A percentile compares a stretch with the other conserved stretches of the same genome.
Conservation (phyloP, 2,797 vertebrate genomes). For the Champsocephalus gunnari region DNA sequence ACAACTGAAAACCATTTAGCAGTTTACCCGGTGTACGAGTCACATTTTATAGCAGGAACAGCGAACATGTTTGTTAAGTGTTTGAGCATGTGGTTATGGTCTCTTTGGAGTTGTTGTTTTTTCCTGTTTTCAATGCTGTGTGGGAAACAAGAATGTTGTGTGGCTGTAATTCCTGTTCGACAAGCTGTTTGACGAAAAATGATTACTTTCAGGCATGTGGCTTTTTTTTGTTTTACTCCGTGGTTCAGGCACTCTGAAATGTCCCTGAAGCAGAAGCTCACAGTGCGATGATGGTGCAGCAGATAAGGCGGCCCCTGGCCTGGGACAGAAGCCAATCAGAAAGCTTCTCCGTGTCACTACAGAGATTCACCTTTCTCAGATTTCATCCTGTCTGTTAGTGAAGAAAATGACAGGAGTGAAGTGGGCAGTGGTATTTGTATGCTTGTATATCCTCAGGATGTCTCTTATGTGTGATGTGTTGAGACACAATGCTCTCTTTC, state of each 20-base stretch:
- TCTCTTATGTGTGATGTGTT: conserved; percentile 19
- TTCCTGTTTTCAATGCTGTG: conserved; percentile 12
- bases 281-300: conserved; percentile 18
- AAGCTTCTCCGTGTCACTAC: conserved; percentile 24
- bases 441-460: conserved; percentile 1
- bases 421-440: conserved; percentile 24
- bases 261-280: conserved; percentile 9
- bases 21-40: conserved; percentile 3
- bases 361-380: conserved; percentile 34
- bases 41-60: conserved; percentile 15
- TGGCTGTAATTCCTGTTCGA: conserved; percentile 35
- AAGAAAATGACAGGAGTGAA: conserved; percentile 35
- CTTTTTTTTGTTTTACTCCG: conserved; percentile 13
- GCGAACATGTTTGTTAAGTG: neutral
- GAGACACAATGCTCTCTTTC: conserved; percentile 30
- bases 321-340: conserved; percentile 32
- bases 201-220: conserved; percentile 13
- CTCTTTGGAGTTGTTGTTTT: conserved; percentile 17
- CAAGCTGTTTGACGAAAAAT: neutral
- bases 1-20: conserved; percentile 39
- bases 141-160: neutral
- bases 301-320: conserved; percentile 29
- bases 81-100: conserved; percentile 15
- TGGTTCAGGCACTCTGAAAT: conserved; percentile 10
- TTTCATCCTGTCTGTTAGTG: conserved; percentile 35